These are phyloP conservation scores for Antigone vipio DNA, from an alignment of 2,113 vertebrate species.

Conservation along the genomic window DNA sequence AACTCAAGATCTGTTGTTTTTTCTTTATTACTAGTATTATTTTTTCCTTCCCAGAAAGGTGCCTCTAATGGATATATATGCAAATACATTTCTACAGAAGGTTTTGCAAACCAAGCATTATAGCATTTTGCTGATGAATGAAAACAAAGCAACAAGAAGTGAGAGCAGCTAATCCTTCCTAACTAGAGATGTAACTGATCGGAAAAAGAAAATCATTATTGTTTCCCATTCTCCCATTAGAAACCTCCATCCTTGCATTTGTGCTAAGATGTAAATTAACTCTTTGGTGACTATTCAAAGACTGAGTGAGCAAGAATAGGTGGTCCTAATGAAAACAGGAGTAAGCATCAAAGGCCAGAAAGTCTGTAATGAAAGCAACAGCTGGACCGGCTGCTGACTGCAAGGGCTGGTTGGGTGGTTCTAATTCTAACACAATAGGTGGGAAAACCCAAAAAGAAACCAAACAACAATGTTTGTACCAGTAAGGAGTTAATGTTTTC, in stretches of 20 bases:
- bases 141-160: not conserved
- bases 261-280: not conserved
- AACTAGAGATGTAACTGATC: not conserved
- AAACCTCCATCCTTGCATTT: not conserved
- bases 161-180: not conserved
- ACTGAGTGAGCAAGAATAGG: not conserved
- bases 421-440: not conserved
- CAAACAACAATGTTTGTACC: not conserved
- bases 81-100: not conserved
- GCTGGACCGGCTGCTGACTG: not conserved
- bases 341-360: not conserved
- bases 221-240: not conserved
- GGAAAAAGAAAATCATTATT: not conserved
- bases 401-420: not conserved
- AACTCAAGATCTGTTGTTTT: not conserved
- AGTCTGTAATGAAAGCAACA: not conserved
- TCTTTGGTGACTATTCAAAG: not conserved
- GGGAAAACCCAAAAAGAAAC: not conserved
- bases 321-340: not conserved
- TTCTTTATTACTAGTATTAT: not conserved
- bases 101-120: not conserved
- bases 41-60: not conserved
- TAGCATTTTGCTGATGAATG: not conserved
- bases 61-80: not conserved
- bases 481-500: not conserved